Evolutionary conservation across 2,797 vertebrate species (phyloP).

Genomic region (Sebastes itinus): DNA sequence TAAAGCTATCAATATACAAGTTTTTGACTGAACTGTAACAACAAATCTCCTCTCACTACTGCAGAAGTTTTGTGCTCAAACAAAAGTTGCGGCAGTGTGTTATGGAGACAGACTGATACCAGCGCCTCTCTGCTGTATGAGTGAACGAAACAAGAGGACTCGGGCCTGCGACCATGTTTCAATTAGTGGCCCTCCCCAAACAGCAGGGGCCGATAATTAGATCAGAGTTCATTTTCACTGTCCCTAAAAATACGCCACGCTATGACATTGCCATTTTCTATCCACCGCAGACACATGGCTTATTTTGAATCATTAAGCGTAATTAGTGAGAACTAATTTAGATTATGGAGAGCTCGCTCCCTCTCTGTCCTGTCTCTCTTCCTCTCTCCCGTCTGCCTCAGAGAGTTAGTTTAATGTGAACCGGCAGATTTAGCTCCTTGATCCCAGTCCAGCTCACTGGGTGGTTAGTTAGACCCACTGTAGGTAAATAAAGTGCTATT

Average conservation of each 20-base stretch:
- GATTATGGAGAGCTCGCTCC: constrained; percentile 63
- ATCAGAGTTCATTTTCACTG: constrained; percentile 80
- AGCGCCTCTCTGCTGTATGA: not conserved
- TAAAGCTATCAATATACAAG: constrained; percentile 14
- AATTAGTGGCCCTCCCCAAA: constrained; percentile 66
- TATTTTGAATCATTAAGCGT: constrained; percentile 81
- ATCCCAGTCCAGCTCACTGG: constrained; percentile 15
- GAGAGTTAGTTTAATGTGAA: constrained; percentile 49
- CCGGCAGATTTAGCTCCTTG: constrained; percentile 23
- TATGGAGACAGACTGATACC: constrained; percentile 23
- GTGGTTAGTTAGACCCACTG: not conserved
- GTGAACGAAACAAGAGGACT: constrained; percentile 33
- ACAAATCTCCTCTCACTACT: constrained; percentile 14
- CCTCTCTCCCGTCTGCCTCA: constrained; percentile 30
- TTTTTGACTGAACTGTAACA: constrained; percentile 48
- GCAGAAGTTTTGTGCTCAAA: constrained; percentile 19
- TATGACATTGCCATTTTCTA: constrained; percentile 74
- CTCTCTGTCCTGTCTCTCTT: not conserved
- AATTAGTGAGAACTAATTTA: constrained; percentile 81
- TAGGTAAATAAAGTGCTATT: not conserved
- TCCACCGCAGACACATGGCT: constrained; percentile 70
- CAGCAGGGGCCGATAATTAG: constrained; percentile 76
- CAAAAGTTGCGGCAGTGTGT: constrained; percentile 7
- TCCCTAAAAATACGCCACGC: constrained; percentile 74
- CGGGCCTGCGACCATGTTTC: constrained; percentile 54